These are phyloP conservation scores for Lordiphosa mommai DNA, from an alignment of 1,140 invertebrate species.

Conservation along the genomic window DNA sequence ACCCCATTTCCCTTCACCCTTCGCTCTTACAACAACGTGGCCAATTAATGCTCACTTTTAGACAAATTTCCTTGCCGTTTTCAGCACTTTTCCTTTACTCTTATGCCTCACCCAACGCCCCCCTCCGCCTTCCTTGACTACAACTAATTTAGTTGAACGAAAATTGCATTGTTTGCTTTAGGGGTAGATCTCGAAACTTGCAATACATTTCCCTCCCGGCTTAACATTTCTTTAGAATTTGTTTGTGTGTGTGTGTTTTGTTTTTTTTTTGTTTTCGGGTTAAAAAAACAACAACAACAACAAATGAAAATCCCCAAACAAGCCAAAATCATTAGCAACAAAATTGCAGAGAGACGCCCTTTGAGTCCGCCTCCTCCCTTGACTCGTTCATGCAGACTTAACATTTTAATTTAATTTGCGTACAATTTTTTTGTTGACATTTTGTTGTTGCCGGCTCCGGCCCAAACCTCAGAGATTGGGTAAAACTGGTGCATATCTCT, in stretches of 20 bases:
- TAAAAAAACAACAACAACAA: conserved; percentile 36
- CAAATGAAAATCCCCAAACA: conserved; percentile 64
- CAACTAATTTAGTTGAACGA: conserved; percentile 59
- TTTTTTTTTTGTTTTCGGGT: conserved; percentile 12
- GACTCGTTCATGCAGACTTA: conserved; percentile 31
- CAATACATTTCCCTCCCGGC: conserved; percentile 52
- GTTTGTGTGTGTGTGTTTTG: conserved; percentile 15
- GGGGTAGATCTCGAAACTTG: conserved; percentile 25
- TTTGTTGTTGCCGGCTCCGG: conserved; percentile 15
- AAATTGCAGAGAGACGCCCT: conserved; percentile 42
- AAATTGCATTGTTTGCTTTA: conserved; percentile 64
- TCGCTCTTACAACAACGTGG: conserved; percentile 6
- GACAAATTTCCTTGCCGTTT: conserved; percentile 42
- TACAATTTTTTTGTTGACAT: conserved; percentile 43
- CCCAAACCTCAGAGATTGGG: conserved; percentile 33
- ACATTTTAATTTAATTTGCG: conserved; percentile 76
- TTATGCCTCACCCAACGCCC: neutral
- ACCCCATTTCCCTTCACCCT: neutral
- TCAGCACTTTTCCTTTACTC: conserved; percentile 13
- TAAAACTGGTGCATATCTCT: conserved; percentile 13
- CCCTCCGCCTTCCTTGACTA: neutral
- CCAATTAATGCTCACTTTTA: conserved; percentile 60
- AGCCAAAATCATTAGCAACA: conserved; percentile 76
- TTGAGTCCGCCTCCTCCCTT: neutral
- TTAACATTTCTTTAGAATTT: conserved; percentile 61